These are phyloP conservation scores for Gasteruption jaculator DNA, from an alignment of 2,888 invertebrate species.

Conservation along the genomic window DNA sequence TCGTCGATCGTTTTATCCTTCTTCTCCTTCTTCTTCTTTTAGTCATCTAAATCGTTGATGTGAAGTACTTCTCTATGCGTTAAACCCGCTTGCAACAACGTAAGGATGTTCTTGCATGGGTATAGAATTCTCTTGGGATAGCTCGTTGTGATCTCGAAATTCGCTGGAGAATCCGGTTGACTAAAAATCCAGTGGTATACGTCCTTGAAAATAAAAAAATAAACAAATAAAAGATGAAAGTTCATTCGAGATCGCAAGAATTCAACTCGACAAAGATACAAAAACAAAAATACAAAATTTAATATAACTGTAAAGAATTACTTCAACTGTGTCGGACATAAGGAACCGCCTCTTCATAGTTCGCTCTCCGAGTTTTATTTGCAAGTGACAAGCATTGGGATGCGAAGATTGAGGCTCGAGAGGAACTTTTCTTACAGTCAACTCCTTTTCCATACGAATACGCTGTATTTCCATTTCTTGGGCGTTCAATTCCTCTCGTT, in stretches of 20 bases:
- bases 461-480: conserved; percentile 57
- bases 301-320: conserved; percentile 51
- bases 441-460: conserved; percentile 65
- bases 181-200: conserved; percentile 94
- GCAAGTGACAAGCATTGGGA: conserved; percentile 72
- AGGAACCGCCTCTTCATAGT: conserved; percentile 85
- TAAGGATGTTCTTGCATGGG: conserved; percentile 54
- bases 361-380: conserved; percentile 88
- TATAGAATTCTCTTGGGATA: conserved; percentile 84
- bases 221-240: background rate
- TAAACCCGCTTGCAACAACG: conserved; percentile 75
- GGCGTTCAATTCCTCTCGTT: conserved; percentile 53
- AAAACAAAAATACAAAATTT: conserved; percentile 6
- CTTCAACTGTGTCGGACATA: conserved; percentile 75
- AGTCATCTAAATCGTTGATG: conserved; percentile 86
- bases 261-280: background rate
- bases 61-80: conserved; percentile 89
- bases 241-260: background rate
- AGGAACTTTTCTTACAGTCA: conserved; percentile 64
- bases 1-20: conserved; percentile 11
- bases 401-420: conserved; percentile 70
- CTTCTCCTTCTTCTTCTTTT: conserved; percentile 49
- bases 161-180: conserved; percentile 86
- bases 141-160: conserved; percentile 93
- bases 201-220: conserved; percentile 61